These are phyloP conservation scores for Drosophila kanapiae DNA, from an alignment of 1,140 invertebrate species.

Conservation along the genomic window DNA sequence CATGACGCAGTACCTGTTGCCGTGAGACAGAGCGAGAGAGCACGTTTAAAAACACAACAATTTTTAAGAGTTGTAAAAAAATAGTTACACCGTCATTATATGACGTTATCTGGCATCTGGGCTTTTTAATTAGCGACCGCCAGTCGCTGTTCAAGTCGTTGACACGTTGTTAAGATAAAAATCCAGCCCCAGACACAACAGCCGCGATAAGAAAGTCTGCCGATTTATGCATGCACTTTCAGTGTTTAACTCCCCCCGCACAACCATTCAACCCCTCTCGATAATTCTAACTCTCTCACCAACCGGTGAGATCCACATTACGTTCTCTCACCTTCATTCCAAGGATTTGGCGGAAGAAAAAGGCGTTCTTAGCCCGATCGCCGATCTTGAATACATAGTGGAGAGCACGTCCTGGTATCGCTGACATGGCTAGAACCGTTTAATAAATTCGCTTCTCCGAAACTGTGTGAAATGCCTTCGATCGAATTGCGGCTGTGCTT, in stretches of 20 bases:
- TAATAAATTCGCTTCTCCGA: background rate
- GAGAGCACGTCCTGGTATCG: conserved; percentile 89
- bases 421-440: conserved; percentile 36
- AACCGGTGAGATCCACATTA: background rate
- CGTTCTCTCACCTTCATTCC: conserved; percentile 94
- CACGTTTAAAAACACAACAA: background rate
- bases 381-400: conserved; percentile 98
- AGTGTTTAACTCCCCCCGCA: background rate
- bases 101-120: conserved; percentile 38
- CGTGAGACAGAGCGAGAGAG: conserved; percentile 6
- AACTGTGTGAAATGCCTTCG: background rate
- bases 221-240: conserved; percentile 10
- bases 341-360: conserved; percentile 95
- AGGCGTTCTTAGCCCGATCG: conserved; percentile 92
- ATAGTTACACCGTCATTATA: conserved; percentile 41
- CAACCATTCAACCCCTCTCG: background rate
- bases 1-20: conserved; percentile 95
- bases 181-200: conserved; percentile 12
- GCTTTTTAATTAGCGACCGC: conserved; percentile 49
- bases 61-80: background rate
- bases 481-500: background rate
- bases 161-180: conserved; percentile 42
- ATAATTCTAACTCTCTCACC: conserved; percentile 86
- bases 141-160: conserved; percentile 1
- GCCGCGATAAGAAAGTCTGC: conserved; percentile 31